phyloP scores from a whole-genome alignment of 2,113 vertebrate species.

The Peromyscus maniculatus region DNA sequence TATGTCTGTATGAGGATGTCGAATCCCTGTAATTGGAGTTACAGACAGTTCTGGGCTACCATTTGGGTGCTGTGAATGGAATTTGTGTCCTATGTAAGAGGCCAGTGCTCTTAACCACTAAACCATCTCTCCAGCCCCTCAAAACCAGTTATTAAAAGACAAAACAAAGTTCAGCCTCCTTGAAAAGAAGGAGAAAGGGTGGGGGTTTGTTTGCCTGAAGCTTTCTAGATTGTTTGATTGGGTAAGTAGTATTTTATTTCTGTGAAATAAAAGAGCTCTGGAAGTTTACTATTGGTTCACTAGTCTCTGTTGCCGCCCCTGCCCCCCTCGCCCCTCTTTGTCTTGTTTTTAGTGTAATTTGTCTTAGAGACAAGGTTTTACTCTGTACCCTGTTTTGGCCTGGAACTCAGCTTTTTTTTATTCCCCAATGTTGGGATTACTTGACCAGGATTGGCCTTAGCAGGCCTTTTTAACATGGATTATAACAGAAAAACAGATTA shows the following conservation, averaged over 20 bases:
- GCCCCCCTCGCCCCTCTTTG: no score
- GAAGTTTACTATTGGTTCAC: conserved; percentile 17
- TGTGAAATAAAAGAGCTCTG: conserved; percentile 23
- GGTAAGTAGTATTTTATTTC: background rate
- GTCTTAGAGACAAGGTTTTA: no score
- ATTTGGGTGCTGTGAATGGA: background rate
- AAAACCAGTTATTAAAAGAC: background rate
- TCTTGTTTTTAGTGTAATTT: no score
- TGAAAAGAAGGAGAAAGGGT: conserved; percentile 2
- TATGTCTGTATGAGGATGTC: background rate
- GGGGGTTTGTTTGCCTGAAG: background rate
- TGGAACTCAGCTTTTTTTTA: no score
- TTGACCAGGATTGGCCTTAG: no score
- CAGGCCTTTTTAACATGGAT: no score
- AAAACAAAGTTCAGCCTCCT: background rate
- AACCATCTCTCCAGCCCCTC: background rate
- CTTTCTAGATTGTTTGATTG: background rate
- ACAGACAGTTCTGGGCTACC: background rate
- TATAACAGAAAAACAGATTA: background rate
- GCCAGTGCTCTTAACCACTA: background rate
- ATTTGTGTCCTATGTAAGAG: background rate
- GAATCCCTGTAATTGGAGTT: background rate
- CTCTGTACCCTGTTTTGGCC: no score
- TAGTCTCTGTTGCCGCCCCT: background rate
- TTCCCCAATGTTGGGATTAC: no score